Evolutionary conservation across 2,113 vertebrate species (phyloP), one percentile per base, ranked within the genome.

Genomic region (Pachyramphus minor): DNA sequence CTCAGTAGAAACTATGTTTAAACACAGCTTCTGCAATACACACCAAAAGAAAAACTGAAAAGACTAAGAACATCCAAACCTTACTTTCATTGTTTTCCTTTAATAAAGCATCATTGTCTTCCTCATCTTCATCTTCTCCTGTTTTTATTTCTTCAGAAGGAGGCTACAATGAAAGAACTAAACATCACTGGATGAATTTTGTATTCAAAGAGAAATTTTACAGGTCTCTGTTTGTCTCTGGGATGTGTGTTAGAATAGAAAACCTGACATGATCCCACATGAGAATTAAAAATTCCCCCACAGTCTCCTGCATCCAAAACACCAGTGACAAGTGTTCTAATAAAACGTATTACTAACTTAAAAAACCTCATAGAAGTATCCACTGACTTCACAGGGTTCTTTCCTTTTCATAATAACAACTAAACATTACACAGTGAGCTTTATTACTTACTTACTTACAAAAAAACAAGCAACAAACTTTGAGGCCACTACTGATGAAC

Each of bases 101-200:
- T 92, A 99, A 98, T 89, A 99, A 98, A 97, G 99, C 99, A 98
- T 99, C 99, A 91, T 99, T 99, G 64, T 99, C 99, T 97, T 99
- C 99, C 56, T 99, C 99, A 84, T 99, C 98, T 97, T 98, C 98
- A 92, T 99, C 99, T 95, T 99, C 99, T 47, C 99, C 99, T 19
- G 99, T 99, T 98, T 99, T 99, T 97, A 99, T 99, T 98, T 99
- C 99, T 98, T 99, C 99, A 88, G 99, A 99, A 19, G 99, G 99
- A 96, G 99, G 98, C 97, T 99, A 96, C 84, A 97, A 96, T 89
- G 94, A 97, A 78, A 96, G 94, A 97, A 93, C 91, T 73, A 37
- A 93, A 75, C 47, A 96, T 97, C 93, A 97, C 63, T 93, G 77
- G 67, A 69, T 75, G 81, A 72, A 84, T 83, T 84, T 71, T 81